Percentiles rank a stretch among this genome's conserved stretches.
Conservation (phyloP, 2,113 vertebrate species). For the Alces alces region DNA sequence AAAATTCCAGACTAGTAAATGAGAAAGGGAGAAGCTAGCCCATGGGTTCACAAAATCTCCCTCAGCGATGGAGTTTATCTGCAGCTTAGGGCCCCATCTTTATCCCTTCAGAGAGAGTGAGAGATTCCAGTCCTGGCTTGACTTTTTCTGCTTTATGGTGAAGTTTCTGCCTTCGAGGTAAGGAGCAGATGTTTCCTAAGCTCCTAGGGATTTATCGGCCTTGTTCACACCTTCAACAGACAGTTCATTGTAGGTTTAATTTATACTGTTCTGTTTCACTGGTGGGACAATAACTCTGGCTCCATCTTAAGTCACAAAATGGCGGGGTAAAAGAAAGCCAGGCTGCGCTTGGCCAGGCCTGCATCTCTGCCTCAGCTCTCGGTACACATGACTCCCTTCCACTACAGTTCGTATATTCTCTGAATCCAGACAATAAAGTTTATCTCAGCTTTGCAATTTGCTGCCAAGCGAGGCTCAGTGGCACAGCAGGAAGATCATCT, state of each 20-base stretch:
- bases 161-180: conserved; percentile 68
- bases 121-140: conserved; percentile 41
- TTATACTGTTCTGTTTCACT: conserved; percentile 55
- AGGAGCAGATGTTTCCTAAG: conserved; percentile 77
- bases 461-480: not conserved
- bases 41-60: not conserved
- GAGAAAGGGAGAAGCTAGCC: not conserved
- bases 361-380: accelerated
- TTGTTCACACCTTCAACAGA: conserved; percentile 77
- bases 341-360: accelerated
- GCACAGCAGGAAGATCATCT: not conserved
- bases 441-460: not conserved
- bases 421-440: not conserved
- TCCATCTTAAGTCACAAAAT: conserved; percentile 47
- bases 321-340: not conserved
- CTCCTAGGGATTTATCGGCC: conserved; percentile 70
- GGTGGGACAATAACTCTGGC: conserved; percentile 39
- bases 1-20: conserved; percentile 22
- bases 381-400: not conserved
- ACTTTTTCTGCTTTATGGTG: conserved; percentile 36
- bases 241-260: conserved; percentile 70
- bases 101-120: conserved; percentile 32
- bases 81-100: conserved; percentile 37
- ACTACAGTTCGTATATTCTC: not conserved
- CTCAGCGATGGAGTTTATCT: not conserved